Base-by-base conservation (phyloP, 2,888 invertebrate genomes). In the Tigriopus californicus region DNA sequence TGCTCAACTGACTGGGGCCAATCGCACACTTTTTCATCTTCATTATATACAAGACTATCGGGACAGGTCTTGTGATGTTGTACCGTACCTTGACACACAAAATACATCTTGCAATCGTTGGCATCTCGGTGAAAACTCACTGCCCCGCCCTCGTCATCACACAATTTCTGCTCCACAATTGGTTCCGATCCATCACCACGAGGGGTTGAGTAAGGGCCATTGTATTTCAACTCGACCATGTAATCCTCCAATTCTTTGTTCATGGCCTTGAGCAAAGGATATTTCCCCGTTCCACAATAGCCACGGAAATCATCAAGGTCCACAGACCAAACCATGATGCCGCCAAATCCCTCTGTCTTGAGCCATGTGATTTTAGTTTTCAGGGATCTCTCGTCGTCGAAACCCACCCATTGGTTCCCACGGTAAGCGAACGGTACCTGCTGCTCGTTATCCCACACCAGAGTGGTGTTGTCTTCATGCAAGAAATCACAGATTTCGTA, bases 51-150 rank as follows among this genome's bases (percentile, higher is more conserved):
- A 62, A 92, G 77, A 73, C 91, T 88, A 56, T 81, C 80, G 8
- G 91, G 91, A 69, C 90, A 92, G 51, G 91, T 90, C 91, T 91
- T 91, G 74, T 91, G 91, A 69, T 91, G 91, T 70, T 89, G 89
- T 58, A 90, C 78, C 70, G 90, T 90, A 41, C 91, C 91, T 73
- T 91, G 90, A 69, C 91, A 92, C 90, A 91, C 90, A 75, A 86
- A 91, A 73, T 91, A 92, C 78, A 85, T 86, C 60, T 88, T 87
- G 71, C 91, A 92, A 70, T 91, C 90, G 25, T 80, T 82, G 70
- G 85, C 83, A 73, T 92, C 91, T 1, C 80, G 78, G 70, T 91
- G 90, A 72, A 91, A 92, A 61, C 88, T 89, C 62, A 91, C 91
- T 71, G 90, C 89, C n/a, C 90, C 90, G 61, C 91, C 90, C 70